Conservation (phyloP, 53 echinoderm and acorn worm genomes). For the Crossaster papposus region DNA sequence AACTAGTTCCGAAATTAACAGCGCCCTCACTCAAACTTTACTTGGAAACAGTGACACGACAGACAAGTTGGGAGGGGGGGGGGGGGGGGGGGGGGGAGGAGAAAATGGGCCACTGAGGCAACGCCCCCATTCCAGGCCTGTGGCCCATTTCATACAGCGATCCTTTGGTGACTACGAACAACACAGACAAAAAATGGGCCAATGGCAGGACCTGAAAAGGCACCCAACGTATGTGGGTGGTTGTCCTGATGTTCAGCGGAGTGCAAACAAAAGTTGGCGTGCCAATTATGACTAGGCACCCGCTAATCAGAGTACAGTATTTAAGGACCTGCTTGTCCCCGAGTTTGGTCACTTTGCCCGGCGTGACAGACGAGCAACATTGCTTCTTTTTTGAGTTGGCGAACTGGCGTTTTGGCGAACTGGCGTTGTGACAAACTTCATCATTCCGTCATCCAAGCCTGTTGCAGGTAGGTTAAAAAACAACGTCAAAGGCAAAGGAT, state of each 20-base stretch:
- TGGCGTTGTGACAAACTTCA: constrained; percentile 1
- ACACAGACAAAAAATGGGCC: constrained; percentile 33
- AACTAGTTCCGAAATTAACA: background rate
- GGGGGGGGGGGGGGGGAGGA: background rate
- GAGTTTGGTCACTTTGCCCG: constrained; percentile 16
- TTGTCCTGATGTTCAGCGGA: constrained; percentile 35
- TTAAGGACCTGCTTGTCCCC: constrained; percentile 38
- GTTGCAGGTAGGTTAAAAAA: constrained; percentile 6
- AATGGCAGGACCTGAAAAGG: constrained; percentile 30
- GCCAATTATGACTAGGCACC: constrained; percentile 41
- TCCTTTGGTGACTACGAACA: constrained; percentile 36
- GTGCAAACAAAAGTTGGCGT: constrained; percentile 52
- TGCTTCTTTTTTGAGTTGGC: too few species aligned
- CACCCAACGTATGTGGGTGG: constrained; percentile 41
- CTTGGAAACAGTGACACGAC: background rate
- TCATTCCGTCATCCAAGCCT: background rate
- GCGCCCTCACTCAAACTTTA: background rate
- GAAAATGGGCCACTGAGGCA: constrained; percentile 34
- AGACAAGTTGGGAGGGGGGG: too few species aligned
- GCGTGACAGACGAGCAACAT: constrained; percentile 47
- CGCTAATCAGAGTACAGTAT: constrained; percentile 24
- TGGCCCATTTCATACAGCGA: constrained; percentile 37
- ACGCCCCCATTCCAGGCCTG: constrained; percentile 17
- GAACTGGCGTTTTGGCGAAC: too few species aligned
- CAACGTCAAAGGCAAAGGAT: background rate